A percentile compares a stretch with the other conserved stretches of the same genome.
These are phyloP conservation scores for Numenius phaeopus DNA, from an alignment of 2,797 vertebrate genomes.

Conservation along the genomic window DNA sequence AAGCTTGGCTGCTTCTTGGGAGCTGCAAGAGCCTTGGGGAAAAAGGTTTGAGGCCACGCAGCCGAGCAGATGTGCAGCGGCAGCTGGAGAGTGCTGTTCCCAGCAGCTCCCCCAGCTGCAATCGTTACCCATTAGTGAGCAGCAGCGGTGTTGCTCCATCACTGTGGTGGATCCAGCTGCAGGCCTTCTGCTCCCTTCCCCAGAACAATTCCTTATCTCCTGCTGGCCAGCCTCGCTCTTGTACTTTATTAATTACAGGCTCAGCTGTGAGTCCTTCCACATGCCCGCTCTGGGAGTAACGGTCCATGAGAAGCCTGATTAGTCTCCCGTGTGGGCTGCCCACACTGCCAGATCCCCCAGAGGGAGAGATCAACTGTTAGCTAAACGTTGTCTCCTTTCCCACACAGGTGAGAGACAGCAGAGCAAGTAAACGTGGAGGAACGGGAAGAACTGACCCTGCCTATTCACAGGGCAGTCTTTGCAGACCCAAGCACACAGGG, in stretches of 20 bases:
- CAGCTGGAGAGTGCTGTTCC: background rate
- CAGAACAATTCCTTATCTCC: background rate
- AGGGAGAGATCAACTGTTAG: background rate
- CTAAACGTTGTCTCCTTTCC: background rate
- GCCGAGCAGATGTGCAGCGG: background rate
- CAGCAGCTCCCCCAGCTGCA: conserved; percentile 10
- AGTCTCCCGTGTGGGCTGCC: background rate
- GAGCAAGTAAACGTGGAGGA: background rate
- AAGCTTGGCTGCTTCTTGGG: background rate
- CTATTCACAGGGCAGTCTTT: background rate
- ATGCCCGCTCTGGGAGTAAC: background rate
- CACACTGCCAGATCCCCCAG: background rate
- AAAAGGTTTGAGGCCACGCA: background rate
- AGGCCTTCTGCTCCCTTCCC: background rate
- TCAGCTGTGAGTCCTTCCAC: conserved; percentile 28
- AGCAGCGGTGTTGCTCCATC: background rate
- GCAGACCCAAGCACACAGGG: background rate
- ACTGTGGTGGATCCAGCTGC: background rate
- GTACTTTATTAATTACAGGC: conserved; percentile 35
- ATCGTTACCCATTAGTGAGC: background rate
- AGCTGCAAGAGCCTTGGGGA: background rate
- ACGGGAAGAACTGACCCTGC: background rate
- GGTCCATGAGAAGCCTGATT: conserved; percentile 7
- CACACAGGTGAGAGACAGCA: background rate
- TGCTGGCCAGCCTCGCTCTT: background rate